phyloP scores from a whole-genome alignment of 2,113 vertebrate species.

The Dipodomys merriami region DNA sequence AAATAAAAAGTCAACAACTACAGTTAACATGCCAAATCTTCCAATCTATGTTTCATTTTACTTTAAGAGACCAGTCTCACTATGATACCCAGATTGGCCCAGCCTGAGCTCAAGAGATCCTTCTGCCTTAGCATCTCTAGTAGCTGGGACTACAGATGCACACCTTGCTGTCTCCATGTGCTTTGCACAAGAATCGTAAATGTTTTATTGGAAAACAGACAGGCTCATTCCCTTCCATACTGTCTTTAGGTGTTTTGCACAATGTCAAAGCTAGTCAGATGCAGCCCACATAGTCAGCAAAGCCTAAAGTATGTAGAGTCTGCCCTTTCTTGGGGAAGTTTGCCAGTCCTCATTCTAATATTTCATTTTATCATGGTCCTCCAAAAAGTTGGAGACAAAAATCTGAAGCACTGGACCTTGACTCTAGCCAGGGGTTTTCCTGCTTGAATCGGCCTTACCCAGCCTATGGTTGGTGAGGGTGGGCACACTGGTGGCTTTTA shows the following conservation, averaged over 20 bases:
- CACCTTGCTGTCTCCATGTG: neutral
- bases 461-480: constrained; percentile 89
- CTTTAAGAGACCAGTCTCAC: neutral
- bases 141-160: neutral
- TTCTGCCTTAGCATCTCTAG: neutral
- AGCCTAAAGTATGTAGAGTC: neutral
- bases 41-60: neutral
- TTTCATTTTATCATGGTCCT: neutral
- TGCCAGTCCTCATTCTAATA: neutral
- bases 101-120: neutral
- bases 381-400: neutral
- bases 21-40: too few species aligned
- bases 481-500: constrained; percentile 86
- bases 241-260: neutral
- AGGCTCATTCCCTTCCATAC: neutral
- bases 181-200: neutral
- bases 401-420: neutral
- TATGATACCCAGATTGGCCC: neutral
- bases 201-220: neutral
- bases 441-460: constrained; percentile 85
- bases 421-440: neutral
- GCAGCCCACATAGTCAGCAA: neutral
- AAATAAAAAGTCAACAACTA: neutral
- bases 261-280: neutral
- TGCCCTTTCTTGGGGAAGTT: neutral